Percentiles rank a stretch among this genome's conserved stretches.
phyloP scores from a whole-genome alignment of 2,113 vertebrate species.

The Ursus arctos region DNA sequence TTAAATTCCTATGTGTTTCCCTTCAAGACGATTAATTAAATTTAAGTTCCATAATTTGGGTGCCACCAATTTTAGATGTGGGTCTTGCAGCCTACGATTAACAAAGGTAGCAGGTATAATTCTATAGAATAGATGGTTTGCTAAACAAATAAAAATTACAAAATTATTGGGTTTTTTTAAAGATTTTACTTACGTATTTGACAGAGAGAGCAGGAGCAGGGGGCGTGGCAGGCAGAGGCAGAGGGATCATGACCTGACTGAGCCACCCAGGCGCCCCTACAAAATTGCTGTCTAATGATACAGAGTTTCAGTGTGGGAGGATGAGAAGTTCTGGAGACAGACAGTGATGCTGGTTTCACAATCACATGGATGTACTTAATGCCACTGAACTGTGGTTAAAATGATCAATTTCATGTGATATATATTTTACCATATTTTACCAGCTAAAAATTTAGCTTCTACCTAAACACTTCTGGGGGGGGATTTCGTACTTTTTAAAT shows the following conservation, averaged over 20 bases:
- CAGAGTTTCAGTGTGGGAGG: not conserved
- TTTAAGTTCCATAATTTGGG: not conserved
- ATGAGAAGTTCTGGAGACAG: not conserved
- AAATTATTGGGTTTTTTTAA: not conserved
- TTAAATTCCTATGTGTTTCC: not conserved
- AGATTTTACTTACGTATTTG: not conserved
- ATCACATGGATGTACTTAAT: not conserved
- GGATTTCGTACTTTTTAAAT: not conserved
- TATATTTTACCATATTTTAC: not conserved
- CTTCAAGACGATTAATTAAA: not conserved
- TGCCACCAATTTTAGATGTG: not conserved
- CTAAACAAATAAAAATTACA: slow-evolving; percentile 8
- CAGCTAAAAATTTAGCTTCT: not conserved
- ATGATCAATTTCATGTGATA: not conserved
- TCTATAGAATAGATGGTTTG: not conserved
- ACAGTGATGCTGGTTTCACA: not conserved
- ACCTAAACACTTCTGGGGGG: not conserved
- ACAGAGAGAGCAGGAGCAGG: not conserved
- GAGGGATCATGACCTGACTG: not conserved
- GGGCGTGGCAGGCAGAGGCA: no score
- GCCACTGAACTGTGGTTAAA: not conserved
- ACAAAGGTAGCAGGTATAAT: not conserved
- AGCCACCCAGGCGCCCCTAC: not conserved
- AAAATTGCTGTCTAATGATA: not conserved
- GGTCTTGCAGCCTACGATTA: not conserved